Conservation (phyloP, 2,113 vertebrate species). For the Stigmatopora argus region DNA sequence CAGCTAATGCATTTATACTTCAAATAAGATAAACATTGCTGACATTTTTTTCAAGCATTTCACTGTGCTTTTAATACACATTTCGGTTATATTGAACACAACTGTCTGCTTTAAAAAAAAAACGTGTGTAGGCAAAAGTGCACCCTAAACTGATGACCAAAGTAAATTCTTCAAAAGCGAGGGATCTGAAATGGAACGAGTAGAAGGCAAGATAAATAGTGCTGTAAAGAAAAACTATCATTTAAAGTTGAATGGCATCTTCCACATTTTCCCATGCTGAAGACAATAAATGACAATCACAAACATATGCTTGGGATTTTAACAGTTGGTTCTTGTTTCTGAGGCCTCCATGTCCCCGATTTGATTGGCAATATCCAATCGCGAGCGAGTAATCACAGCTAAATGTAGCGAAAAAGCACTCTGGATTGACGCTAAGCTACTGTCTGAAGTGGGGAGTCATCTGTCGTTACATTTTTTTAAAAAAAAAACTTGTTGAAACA, state of each 20-base stretch:
- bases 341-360: conserved; percentile 50
- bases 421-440: conserved; percentile 23
- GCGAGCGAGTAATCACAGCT: conserved; percentile 42
- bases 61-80: neutral
- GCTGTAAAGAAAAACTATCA: neutral
- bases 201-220: conserved; percentile 6
- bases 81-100: neutral
- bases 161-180: neutral
- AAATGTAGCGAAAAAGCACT: conserved; percentile 31
- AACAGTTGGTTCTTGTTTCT: conserved; percentile 54
- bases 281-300: conserved; percentile 67
- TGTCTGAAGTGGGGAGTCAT: conserved; percentile 1
- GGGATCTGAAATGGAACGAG: neutral
- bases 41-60: neutral
- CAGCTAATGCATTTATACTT: neutral
- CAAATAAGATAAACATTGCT: neutral
- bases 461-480: neutral
- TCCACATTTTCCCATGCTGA: conserved; percentile 54
- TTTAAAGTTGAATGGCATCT: neutral
- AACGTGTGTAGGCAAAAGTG: neutral
- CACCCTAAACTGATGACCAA: neutral
- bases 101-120: neutral
- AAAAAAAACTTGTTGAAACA: neutral
- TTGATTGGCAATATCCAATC: conserved; percentile 67
- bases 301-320: conserved; percentile 66